Evolutionary conservation across 2,888 invertebrate genomes (phyloP).

Genomic region (Limnephilus auricula): DNA sequence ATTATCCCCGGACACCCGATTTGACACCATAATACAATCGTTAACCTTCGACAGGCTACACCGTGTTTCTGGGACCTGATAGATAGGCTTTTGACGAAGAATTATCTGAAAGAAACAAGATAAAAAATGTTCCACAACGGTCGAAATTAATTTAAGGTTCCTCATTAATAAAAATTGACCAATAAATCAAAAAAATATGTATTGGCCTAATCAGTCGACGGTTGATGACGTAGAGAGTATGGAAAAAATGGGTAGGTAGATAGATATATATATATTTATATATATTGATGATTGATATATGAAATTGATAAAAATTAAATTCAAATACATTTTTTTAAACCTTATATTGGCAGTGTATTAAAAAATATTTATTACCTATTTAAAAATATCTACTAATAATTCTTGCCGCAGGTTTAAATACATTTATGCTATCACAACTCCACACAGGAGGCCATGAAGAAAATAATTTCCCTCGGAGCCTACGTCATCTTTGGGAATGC

Average conservation of each 20-base stretch:
- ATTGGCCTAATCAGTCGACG: not conserved
- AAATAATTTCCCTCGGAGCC: too few relatives aligned
- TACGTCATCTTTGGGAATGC: too few relatives aligned
- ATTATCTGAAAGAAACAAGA: slow-evolving; percentile 2
- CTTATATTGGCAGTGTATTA: too few relatives aligned
- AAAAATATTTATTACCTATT: too few relatives aligned
- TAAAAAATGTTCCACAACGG: slow-evolving; percentile 42
- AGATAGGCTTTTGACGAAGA: slow-evolving; percentile 20
- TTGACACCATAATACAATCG: slow-evolving; percentile 41
- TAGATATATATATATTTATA: too few relatives aligned
- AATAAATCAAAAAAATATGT: not conserved
- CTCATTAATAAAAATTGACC: slow-evolving; percentile 31
- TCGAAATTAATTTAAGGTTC: slow-evolving; percentile 23
- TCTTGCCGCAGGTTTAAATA: not conserved
- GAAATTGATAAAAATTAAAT: too few relatives aligned
- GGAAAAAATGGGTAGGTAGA: not conserved
- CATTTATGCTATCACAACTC: not conserved
- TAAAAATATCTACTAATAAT: too few relatives aligned
- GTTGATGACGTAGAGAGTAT: not conserved
- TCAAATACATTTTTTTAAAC: too few relatives aligned
- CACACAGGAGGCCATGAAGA: too few relatives aligned
- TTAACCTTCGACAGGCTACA: slow-evolving; percentile 26
- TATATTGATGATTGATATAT: too few relatives aligned
- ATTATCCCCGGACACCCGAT: slow-evolving; percentile 21
- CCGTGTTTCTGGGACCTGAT: slow-evolving; percentile 34